Conservation (phyloP, 2,113 vertebrate genomes). For the Acrocephalus kingi region DNA sequence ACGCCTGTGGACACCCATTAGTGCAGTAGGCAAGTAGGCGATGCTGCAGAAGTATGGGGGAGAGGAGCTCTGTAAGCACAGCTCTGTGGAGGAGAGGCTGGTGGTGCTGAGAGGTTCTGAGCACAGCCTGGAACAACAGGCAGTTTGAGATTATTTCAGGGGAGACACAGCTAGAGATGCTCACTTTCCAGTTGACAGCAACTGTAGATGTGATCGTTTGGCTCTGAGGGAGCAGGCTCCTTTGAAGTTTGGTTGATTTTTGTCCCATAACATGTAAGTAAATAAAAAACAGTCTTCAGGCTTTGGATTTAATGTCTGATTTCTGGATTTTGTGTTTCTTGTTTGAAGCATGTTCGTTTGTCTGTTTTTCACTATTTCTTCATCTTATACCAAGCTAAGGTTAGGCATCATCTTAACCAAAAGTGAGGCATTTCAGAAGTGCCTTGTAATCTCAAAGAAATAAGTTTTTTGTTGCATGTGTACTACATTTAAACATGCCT, state of each 20-base stretch:
- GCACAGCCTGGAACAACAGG: conserved; percentile 55
- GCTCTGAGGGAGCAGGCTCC: conserved; percentile 28
- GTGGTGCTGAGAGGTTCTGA: conserved; percentile 59
- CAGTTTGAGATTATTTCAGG: conserved; percentile 59
- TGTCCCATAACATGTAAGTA: conserved; percentile 70
- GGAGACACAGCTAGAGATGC: neutral
- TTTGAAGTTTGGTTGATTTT: conserved; percentile 53
- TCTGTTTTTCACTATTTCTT: neutral
- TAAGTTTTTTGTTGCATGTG: neutral
- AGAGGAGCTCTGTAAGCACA: conserved; percentile 12
- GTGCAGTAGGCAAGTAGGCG: neutral
- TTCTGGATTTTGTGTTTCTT: neutral
- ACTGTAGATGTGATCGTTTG: neutral
- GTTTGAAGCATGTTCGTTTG: neutral
- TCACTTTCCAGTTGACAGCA: conserved; percentile 37
- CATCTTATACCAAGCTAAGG: neutral
- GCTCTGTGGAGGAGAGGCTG: conserved; percentile 35
- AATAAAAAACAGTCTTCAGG: neutral
- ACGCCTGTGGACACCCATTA: neutral
- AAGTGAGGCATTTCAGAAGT: neutral
- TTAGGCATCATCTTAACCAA: neutral
- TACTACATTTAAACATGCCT: neutral
- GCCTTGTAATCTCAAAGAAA: neutral
- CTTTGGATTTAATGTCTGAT: conserved; percentile 6
- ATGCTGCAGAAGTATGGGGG: conserved; percentile 28